phyloP scores from a whole-genome alignment of 2,888 invertebrate genomes.

The Chrysomela aeneicollis region DNA sequence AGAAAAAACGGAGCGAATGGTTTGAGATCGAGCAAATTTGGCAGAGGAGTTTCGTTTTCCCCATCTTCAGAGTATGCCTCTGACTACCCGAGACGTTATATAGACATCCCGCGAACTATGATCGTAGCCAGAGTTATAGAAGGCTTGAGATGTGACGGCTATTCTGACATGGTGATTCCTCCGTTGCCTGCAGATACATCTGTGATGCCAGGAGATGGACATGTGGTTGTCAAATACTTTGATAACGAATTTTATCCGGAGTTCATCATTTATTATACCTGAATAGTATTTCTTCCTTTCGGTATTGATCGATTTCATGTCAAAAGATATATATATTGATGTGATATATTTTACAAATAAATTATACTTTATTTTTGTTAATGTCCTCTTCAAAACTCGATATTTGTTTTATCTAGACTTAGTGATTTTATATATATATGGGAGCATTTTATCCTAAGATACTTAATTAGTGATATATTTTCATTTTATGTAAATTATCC shows the following conservation, averaged over 20 bases:
- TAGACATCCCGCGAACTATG: neutral
- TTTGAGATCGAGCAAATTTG: neutral
- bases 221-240: neutral
- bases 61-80: neutral
- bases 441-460: too few relatives aligned
- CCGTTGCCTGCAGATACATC: neutral
- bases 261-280: conserved; percentile 1
- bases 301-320: too few relatives aligned
- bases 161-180: neutral
- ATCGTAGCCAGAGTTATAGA: conserved; percentile 3
- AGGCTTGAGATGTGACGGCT: neutral
- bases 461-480: too few relatives aligned
- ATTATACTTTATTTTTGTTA: too few relatives aligned
- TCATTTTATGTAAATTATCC: too few relatives aligned
- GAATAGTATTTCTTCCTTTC: too few relatives aligned
- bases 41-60: neutral
- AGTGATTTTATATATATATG: too few relatives aligned
- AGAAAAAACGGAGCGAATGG: neutral
- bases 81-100: neutral
- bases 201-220: neutral
- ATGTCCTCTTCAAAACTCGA: too few relatives aligned
- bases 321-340: too few relatives aligned
- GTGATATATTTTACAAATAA: too few relatives aligned
- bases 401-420: too few relatives aligned
- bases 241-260: conserved; percentile 1